Base-by-base conservation (phyloP, 1,140 invertebrate species). In the Bombus soroeensis region DNA sequence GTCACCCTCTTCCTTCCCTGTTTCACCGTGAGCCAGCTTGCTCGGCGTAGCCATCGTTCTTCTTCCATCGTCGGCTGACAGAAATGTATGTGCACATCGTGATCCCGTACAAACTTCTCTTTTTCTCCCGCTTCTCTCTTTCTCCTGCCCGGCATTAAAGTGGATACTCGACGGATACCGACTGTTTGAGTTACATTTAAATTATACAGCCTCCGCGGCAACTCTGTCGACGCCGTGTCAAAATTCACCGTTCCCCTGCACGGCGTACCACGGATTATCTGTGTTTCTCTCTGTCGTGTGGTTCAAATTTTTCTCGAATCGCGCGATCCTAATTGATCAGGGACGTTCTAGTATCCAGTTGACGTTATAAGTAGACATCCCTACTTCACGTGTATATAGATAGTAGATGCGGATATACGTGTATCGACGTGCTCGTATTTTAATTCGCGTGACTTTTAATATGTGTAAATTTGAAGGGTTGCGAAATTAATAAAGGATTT, bases 1-100 rank as follows among this genome's bases (percentile, higher is more conserved):
- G 87, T 87, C 88, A 87, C 80, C 87, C 89, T 89, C 86, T 76
- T 83, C 34, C 82, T 75, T 83, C 57, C 70, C 68, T 59, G 64
- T 79, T 82, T 59, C 53, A 64, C 73, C 59, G 73, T 73, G 57
- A 64, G 53, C 37, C 66, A 86, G 47, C 39, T 79, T 64, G 39
- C 47, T 83, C 79, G 74, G 41, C 59, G 68, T 34, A 70, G 39
- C 57, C 75, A 87, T 79, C 73, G 62, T 62, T 77, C 84, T 81
- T 83, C 59, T 66, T 79, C 75, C 47, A 83, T 83, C 85, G 37
- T 47, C 41, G 41, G 18, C 47, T 74, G 68, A 70, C 81, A 87
- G 85, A 77, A 88, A 87, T 79, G 62, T 83, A 85, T 80, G 80
- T 87, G 68, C 77, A 34, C 70, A 85, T 81, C 78, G 76, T 81